These are phyloP conservation scores for Diorhabda elongata DNA, from an alignment of 1,140 invertebrate species.

Conservation along the genomic window DNA sequence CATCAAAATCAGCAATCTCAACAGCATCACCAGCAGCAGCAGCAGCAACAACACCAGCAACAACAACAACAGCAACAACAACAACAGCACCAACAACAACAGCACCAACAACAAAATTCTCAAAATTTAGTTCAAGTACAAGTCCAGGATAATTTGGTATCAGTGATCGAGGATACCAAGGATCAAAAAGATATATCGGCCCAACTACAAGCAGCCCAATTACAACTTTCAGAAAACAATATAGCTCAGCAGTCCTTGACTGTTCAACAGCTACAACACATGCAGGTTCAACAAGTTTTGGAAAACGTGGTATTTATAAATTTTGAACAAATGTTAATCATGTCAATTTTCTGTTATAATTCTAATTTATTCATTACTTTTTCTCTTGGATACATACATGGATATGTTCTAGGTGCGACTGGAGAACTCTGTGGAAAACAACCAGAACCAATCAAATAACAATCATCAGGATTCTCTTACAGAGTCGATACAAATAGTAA, in stretches of 20 bases:
- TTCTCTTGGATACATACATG: not conserved
- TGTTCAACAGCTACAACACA: conserved; percentile 45
- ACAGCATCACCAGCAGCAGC: conserved; percentile 30
- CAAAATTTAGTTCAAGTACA: conserved; percentile 47
- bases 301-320: conserved; percentile 39
- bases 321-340: too few relatives aligned
- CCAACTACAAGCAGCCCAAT: conserved; percentile 41
- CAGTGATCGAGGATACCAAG: conserved; percentile 46
- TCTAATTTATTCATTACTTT: too few relatives aligned
- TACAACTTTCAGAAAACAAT: conserved; percentile 43
- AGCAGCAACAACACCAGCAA: conserved; percentile 35
- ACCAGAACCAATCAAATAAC: conserved; percentile 33
- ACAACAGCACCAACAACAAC: conserved; percentile 21
- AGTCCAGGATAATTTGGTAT: conserved; percentile 47
- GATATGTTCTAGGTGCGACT: conserved; percentile 30
- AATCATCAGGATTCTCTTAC: conserved; percentile 25
- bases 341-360: too few relatives aligned
- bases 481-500: conserved; percentile 41
- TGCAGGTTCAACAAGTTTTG: conserved; percentile 45
- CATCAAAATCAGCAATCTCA: conserved; percentile 27
- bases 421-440: conserved; percentile 37
- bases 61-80: too few relatives aligned
- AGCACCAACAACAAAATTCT: conserved; percentile 23
- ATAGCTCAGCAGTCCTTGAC: conserved; percentile 41
- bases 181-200: conserved; percentile 43